Conservation (phyloP, 2,113 vertebrate species). For the Martes martes region DNA sequence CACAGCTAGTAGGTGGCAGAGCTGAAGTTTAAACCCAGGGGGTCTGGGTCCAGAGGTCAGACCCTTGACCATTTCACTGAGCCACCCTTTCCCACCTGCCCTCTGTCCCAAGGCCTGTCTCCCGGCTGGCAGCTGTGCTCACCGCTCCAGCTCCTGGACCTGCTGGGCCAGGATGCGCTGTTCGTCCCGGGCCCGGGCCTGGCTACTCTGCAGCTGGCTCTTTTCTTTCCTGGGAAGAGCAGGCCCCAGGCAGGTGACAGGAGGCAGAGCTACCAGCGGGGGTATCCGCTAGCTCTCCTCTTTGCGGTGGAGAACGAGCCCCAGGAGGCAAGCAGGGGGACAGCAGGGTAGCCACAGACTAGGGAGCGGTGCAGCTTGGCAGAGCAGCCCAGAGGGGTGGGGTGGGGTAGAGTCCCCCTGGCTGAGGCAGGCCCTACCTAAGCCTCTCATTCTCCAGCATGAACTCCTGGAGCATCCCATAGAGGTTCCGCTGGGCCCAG, state of each 20-base stretch:
- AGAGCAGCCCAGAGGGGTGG: too few relatives aligned
- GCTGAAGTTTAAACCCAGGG: background rate
- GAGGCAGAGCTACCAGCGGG: background rate
- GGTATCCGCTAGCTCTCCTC: background rate
- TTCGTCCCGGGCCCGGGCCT: slow-evolving; percentile 32
- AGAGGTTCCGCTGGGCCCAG: slow-evolving; percentile 80
- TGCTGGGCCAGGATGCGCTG: slow-evolving; percentile 49
- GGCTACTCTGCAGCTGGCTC: slow-evolving; percentile 45
- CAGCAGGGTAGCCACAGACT: background rate
- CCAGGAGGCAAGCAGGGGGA: background rate
- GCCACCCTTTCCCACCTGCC: background rate
- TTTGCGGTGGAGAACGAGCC: fast-evolving
- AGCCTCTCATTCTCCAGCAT: slow-evolving; percentile 82
- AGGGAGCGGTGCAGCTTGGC: background rate
- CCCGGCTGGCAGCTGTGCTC: background rate
- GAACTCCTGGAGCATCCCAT: slow-evolving; percentile 79
- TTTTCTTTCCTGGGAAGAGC: slow-evolving; percentile 60
- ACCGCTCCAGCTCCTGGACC: slow-evolving; percentile 29
- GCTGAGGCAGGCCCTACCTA: slow-evolving; percentile 61
- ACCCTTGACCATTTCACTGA: too few relatives aligned
- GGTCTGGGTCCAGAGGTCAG: background rate
- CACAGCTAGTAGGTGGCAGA: background rate
- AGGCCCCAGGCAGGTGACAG: background rate
- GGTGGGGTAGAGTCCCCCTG: background rate
- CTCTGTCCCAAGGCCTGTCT: background rate